Percentiles rank a stretch among this genome's conserved stretches.
Evolutionary conservation across 2,113 vertebrate species (phyloP).

Genomic region (Ovis canadensis): DNA sequence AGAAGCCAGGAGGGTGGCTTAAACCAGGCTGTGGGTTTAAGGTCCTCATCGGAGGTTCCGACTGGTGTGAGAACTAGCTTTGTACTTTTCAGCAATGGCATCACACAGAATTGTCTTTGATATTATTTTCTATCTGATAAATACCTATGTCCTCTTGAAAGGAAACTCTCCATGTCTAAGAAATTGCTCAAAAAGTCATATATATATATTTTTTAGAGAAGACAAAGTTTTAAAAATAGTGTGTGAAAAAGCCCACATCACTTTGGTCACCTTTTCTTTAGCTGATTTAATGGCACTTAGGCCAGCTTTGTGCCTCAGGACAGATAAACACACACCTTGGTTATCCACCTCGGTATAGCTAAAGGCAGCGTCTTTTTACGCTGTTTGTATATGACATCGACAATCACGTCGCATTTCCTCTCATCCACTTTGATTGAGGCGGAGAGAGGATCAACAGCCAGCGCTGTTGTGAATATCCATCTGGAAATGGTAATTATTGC

Average conservation of each 20-base stretch:
- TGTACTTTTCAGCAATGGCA: not conserved
- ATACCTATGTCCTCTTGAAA: not conserved
- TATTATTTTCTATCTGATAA: not conserved
- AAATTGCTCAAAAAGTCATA: not conserved
- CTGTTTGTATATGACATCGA: rapidly evolving
- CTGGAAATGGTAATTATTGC: slow-evolving; percentile 49
- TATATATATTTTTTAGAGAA: not conserved
- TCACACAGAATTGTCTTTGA: not conserved
- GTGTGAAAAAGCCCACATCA: not conserved
- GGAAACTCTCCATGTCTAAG: not conserved
- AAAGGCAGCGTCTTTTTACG: not conserved
- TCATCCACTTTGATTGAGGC: slow-evolving; percentile 38
- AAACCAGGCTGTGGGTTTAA: rapidly evolving
- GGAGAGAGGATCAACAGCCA: slow-evolving; percentile 48
- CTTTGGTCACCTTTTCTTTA: not conserved
- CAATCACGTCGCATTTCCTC: not conserved
- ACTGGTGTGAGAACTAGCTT: not conserved
- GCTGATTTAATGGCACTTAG: too few species aligned
- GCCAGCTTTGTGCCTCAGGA: not conserved
- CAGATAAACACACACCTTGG: rapidly evolving
- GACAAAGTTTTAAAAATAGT: not conserved
- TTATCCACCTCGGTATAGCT: rapidly evolving
- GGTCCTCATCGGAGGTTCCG: not conserved
- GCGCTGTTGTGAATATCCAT: not conserved
- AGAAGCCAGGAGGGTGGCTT: not conserved